These are phyloP conservation scores for Macrochelys suwanniensis DNA, from an alignment of 2,797 vertebrate genomes.

Conservation along the genomic window DNA sequence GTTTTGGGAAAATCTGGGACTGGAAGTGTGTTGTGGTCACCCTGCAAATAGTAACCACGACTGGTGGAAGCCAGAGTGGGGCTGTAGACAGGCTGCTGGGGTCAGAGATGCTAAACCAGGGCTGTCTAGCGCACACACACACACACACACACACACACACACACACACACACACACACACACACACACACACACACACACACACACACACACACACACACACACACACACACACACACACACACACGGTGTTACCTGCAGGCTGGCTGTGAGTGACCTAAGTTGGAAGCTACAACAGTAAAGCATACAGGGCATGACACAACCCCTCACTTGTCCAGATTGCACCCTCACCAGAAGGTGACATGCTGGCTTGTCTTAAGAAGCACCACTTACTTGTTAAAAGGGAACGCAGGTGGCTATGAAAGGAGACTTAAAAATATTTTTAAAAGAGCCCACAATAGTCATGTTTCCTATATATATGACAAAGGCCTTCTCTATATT, in stretches of 20 bases:
- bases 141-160: too few relatives aligned
- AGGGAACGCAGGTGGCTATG: background rate
- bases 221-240: too few relatives aligned
- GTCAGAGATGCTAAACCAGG: background rate
- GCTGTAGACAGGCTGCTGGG: background rate
- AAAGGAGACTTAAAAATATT: background rate
- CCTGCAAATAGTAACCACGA: background rate
- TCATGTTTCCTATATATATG: background rate
- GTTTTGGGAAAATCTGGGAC: background rate
- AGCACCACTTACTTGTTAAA: background rate
- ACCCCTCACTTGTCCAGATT: background rate
- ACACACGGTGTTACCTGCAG: background rate
- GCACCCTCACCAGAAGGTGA: background rate
- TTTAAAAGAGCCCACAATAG: background rate
- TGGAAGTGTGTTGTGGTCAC: background rate
- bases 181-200: too few relatives aligned
- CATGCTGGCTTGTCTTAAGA: background rate
- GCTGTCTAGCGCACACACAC: background rate
- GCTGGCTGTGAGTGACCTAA: too few relatives aligned
- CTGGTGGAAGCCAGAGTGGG: background rate
- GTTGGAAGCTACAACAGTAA: background rate
- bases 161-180: too few relatives aligned
- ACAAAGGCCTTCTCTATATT: background rate
- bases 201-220: too few relatives aligned
- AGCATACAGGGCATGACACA: background rate